phyloP scores from a whole-genome alignment of 2,113 vertebrate genomes.

The Scomber colias region DNA sequence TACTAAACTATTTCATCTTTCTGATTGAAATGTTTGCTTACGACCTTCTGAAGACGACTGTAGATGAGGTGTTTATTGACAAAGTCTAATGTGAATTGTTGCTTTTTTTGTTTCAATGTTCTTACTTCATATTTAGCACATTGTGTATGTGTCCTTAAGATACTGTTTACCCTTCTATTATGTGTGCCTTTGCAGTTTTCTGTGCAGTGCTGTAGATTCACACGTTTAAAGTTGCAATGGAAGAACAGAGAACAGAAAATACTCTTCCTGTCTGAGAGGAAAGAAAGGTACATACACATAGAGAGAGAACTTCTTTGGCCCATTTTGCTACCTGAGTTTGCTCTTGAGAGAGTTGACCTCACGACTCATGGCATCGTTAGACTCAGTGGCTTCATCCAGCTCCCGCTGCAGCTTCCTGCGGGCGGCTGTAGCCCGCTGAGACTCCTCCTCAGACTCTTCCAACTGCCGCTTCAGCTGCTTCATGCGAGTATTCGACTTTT shows the following conservation, averaged over 20 bases:
- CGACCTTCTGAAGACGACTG: not conserved
- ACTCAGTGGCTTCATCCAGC: constrained; percentile 94
- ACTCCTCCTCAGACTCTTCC: constrained; percentile 96
- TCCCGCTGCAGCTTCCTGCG: constrained; percentile 97
- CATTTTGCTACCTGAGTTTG: constrained; percentile 76
- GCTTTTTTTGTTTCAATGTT: not conserved
- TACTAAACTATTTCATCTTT: not conserved
- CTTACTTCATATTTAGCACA: not conserved
- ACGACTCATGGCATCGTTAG: constrained; percentile 88
- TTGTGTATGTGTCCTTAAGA: not conserved
- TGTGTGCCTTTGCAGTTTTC: not conserved
- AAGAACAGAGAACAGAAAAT: not conserved
- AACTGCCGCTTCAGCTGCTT: constrained; percentile 96
- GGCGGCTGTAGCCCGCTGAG: constrained; percentile 92
- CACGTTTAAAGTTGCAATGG: not conserved
- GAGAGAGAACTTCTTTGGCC: not conserved
- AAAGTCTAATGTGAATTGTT: not conserved
- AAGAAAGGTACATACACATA: not conserved
- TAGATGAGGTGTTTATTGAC: not conserved
- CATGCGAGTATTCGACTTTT: constrained; percentile 88
- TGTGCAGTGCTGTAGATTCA: constrained; percentile 7
- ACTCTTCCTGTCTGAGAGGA: not conserved
- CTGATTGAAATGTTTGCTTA: constrained; percentile 13
- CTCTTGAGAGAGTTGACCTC: constrained; percentile 80
- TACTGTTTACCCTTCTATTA: not conserved